Conservation (phyloP, 2,797 vertebrate species). For the Siniperca scherzeri region DNA sequence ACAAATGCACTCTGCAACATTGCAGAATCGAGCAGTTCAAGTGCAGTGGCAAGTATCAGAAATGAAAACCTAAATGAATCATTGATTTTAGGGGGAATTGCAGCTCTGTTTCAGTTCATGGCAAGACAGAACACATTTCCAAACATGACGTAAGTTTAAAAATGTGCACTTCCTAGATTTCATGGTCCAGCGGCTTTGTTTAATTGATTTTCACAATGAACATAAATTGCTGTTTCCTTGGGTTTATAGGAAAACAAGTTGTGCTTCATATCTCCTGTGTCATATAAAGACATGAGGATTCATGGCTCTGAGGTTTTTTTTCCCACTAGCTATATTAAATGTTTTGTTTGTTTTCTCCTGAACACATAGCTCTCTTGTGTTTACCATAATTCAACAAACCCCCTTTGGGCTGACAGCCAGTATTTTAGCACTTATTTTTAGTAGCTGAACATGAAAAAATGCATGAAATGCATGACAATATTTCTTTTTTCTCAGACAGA, state of each 20-base stretch:
- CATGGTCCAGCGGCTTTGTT: constrained; percentile 52
- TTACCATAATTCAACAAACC: constrained; percentile 58
- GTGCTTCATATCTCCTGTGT: constrained; percentile 13
- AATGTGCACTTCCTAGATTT: constrained; percentile 41
- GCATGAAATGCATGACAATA: neutral
- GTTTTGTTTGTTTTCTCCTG: constrained; percentile 63
- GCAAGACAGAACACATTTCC: constrained; percentile 38
- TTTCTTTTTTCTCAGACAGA: constrained; percentile 4
- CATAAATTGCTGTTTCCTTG: constrained; percentile 30
- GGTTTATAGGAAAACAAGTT: constrained; percentile 33
- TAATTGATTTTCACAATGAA: constrained; percentile 72
- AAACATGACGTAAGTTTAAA: constrained; percentile 38
- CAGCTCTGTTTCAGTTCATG: constrained; percentile 36
- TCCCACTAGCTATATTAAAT: constrained; percentile 48
- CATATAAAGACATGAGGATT: constrained; percentile 45
- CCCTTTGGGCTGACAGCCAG: constrained; percentile 50
- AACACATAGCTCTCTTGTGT: constrained; percentile 56
- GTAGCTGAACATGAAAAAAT: constrained; percentile 44
- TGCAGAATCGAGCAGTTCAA: constrained; percentile 21
- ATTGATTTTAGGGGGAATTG: constrained; percentile 45
- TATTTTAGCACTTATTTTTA: constrained; percentile 40
- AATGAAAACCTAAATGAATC: constrained; percentile 48
- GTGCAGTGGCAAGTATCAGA: constrained; percentile 21
- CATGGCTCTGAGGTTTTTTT: constrained; percentile 27
- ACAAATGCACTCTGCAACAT: constrained; percentile 39